Conservation (phyloP, 1,140 invertebrate species). For the Eubasilissa regina region DNA sequence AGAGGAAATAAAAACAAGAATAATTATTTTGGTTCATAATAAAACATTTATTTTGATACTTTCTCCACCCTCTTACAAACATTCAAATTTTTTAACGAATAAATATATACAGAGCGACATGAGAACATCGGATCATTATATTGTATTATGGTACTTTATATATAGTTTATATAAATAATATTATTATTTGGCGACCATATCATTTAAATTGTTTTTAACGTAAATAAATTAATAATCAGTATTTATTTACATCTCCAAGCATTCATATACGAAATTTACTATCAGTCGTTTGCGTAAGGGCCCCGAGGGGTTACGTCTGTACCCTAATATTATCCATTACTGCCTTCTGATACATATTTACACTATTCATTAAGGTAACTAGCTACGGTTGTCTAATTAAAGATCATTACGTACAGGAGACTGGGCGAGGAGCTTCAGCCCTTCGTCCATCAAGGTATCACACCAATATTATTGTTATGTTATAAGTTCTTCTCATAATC, state of each 20-base stretch:
- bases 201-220: conserved; percentile 58
- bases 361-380: conserved; percentile 59
- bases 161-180: conserved; percentile 60
- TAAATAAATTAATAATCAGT: conserved; percentile 59
- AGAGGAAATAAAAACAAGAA: conserved; percentile 52
- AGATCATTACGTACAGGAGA: conserved; percentile 59
- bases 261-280: conserved; percentile 60
- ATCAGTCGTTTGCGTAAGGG: conserved; percentile 60
- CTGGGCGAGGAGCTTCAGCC: conserved; percentile 39
- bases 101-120: conserved; percentile 60
- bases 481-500: conserved; percentile 5
- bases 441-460: conserved; percentile 49
- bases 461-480: conserved; percentile 54
- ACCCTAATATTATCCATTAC: conserved; percentile 59
- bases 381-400: conserved; percentile 57
- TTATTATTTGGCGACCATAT: conserved; percentile 61
- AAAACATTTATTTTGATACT: conserved; percentile 61
- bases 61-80: conserved; percentile 58
- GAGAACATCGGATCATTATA: conserved; percentile 57
- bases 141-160: conserved; percentile 58
- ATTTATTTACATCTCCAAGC: conserved; percentile 59
- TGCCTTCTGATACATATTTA: conserved; percentile 55
- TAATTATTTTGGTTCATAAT: conserved; percentile 58
- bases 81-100: conserved; percentile 59
- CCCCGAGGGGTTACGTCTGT: conserved; percentile 56